These are phyloP conservation scores for Eristalis intricaria DNA, from an alignment of 2,888 invertebrate species.

Conservation along the genomic window DNA sequence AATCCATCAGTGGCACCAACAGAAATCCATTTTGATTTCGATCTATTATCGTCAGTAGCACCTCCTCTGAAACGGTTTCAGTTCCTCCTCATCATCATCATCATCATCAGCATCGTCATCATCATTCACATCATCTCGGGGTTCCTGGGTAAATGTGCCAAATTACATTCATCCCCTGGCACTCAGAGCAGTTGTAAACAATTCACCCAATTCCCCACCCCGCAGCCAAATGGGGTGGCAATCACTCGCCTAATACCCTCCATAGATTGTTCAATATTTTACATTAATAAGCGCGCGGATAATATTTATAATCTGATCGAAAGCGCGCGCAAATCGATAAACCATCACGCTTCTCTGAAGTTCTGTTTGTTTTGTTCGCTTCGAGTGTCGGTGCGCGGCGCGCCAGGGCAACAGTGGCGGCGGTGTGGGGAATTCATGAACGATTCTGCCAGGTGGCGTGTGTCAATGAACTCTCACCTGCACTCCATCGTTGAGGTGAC, in stretches of 20 bases:
- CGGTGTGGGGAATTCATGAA: neutral
- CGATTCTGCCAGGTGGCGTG: slow-evolving; percentile 36
- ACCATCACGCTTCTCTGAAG: slow-evolving; percentile 25
- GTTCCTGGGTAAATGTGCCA: slow-evolving; percentile 44
- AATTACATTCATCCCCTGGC: slow-evolving; percentile 59
- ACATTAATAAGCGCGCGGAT: slow-evolving; percentile 34
- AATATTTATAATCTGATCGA: slow-evolving; percentile 35
- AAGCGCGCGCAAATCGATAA: slow-evolving; percentile 39
- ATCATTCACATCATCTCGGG: slow-evolving; percentile 14
- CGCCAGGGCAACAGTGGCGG: too few species aligned
- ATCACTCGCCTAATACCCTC: slow-evolving; percentile 34
- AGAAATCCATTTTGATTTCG: slow-evolving; percentile 45
- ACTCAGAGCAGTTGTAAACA: slow-evolving; percentile 61
- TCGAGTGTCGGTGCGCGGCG: neutral
- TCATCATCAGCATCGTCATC: slow-evolving; percentile 2
- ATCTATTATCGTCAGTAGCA: slow-evolving; percentile 44
- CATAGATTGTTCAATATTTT: slow-evolving; percentile 42
- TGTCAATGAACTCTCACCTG: slow-evolving; percentile 57
- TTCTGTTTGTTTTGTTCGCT: slow-evolving; percentile 6
- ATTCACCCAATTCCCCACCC: slow-evolving; percentile 14
- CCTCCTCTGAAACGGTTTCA: slow-evolving; percentile 4
- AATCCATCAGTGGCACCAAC: slow-evolving; percentile 35
- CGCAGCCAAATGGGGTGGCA: neutral
- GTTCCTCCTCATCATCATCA: neutral
- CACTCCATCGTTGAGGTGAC: neutral